phyloP scores from a whole-genome alignment of 2,113 vertebrate species.

The Takifugu bimaculatus region DNA sequence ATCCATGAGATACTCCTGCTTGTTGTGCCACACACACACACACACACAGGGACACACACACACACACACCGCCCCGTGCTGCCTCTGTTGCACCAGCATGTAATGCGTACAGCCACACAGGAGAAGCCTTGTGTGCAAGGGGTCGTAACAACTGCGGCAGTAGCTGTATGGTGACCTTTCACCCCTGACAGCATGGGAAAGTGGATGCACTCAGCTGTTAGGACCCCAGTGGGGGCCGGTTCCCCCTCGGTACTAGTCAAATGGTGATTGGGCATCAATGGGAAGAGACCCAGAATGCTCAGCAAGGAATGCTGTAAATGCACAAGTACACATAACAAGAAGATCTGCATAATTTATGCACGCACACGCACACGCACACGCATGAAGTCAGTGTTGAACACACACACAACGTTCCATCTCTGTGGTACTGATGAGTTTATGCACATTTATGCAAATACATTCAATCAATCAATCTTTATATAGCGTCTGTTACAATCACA shows the following conservation, averaged over 20 bases:
- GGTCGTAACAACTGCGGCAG: conserved; percentile 58
- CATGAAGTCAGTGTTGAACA: too few species aligned
- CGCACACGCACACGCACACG: background rate
- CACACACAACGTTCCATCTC: too few species aligned
- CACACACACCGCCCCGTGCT: conserved; percentile 1
- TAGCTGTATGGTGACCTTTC: conserved; percentile 55
- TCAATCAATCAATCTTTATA: too few species aligned
- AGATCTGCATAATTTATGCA: conserved; percentile 7
- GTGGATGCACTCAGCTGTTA: conserved; percentile 60
- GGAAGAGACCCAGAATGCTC: conserved; percentile 16
- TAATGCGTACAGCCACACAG: conserved; percentile 47
- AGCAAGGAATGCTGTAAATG: conserved; percentile 24
- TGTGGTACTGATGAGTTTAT: too few species aligned
- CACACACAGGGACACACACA: conserved; percentile 6
- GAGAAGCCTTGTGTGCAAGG: conserved; percentile 52
- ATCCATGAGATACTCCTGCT: too few species aligned
- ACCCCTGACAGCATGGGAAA: conserved; percentile 68
- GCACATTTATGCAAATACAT: too few species aligned
- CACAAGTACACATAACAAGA: too few species aligned
- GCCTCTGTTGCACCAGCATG: conserved; percentile 31
- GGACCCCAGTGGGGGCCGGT: conserved; percentile 19
- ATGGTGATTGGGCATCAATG: conserved; percentile 38
- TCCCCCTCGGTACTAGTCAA: conserved; percentile 42
- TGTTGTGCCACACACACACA: too few species aligned
- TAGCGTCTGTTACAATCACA: too few species aligned